Base-by-base conservation (phyloP, 2,888 invertebrate species). In the Ernsta delagoae region DNA sequence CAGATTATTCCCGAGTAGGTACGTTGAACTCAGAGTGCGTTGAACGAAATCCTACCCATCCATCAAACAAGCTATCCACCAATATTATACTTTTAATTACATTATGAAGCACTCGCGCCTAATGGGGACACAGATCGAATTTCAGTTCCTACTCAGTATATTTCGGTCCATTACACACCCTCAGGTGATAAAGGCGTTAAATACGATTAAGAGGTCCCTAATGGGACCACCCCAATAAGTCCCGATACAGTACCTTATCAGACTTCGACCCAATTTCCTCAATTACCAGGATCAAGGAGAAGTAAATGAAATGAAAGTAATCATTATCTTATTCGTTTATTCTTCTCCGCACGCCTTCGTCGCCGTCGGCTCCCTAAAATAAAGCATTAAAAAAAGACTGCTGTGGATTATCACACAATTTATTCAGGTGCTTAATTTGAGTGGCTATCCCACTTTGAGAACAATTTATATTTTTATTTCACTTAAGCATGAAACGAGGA, bases 361-460 rank as follows among this genome's bases (percentile, higher is more conserved):
- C 82, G 87, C 84, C 84, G 75, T 78, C 79, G 85, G 84, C 87
- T 83, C 82, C 78, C 79, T 78, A 75, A 83, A 83, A 85, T 87
- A 87, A 90, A 89, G 84, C 90, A 90, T 90, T 90, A 88, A 90
- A n/a, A n/a, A n/a, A 90, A 89, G 88, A 91, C 90, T 88, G 85
- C 87, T 86, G 79, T 79, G 92, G 92, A 92, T 92, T 92, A 92
- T 91, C 92, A 87, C 89, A 88, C 90, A 92, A 92, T 92, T 92
- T 92, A 92, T 92, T 91, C 92, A 92, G 92, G 91, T 92, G 92
- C 92, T 92, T 92, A 90, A 92, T 92, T 92, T 91, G 89, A 90
- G 89, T 86, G 87, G 84, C 89, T 83, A 88, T 87, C 86, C 87
- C 87, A 88, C 89, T 91, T 89, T 85, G 85, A 82, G 86, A 78